A percentile compares a stretch with the other conserved stretches of the same genome.
These are phyloP conservation scores for Anableps anableps DNA, from an alignment of 2,797 vertebrate species.

Conservation along the genomic window DNA sequence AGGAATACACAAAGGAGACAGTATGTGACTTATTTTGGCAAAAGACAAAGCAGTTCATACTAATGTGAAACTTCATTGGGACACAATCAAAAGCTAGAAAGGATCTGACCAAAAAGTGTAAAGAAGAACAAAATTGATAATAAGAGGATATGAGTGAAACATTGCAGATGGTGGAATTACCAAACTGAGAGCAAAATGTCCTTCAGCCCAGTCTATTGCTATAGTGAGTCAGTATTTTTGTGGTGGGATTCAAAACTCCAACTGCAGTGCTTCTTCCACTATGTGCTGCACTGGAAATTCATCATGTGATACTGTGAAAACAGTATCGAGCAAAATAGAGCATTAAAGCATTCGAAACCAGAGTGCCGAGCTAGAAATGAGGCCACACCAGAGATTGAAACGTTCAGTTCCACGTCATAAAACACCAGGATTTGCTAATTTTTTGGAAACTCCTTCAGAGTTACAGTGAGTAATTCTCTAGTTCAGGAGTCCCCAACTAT, in stretches of 20 bases:
- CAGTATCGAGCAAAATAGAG: neutral
- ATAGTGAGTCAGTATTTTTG: neutral
- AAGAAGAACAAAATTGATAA: neutral
- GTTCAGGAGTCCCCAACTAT: too few species aligned
- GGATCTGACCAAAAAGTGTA: neutral
- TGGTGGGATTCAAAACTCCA: neutral
- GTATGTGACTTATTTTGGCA: neutral
- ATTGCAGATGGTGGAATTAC: neutral
- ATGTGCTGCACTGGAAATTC: neutral
- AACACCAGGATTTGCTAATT: too few species aligned
- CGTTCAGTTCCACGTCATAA: too few species aligned
- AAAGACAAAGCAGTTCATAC: neutral
- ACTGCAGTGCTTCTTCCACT: neutral
- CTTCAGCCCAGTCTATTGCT: neutral
- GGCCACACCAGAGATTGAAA: neutral
- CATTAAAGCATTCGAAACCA: neutral
- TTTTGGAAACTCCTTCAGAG: too few species aligned
- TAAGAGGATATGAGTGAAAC: neutral
- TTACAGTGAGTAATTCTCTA: too few species aligned
- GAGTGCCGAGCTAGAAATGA: neutral
- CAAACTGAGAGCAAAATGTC: neutral
- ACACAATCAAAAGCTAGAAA: neutral
- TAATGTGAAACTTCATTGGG: neutral
- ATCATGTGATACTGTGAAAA: neutral
- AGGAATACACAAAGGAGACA: neutral